Evolutionary conservation across 2,113 vertebrate genomes (phyloP).

Genomic region (Dolichotis patagonum): DNA sequence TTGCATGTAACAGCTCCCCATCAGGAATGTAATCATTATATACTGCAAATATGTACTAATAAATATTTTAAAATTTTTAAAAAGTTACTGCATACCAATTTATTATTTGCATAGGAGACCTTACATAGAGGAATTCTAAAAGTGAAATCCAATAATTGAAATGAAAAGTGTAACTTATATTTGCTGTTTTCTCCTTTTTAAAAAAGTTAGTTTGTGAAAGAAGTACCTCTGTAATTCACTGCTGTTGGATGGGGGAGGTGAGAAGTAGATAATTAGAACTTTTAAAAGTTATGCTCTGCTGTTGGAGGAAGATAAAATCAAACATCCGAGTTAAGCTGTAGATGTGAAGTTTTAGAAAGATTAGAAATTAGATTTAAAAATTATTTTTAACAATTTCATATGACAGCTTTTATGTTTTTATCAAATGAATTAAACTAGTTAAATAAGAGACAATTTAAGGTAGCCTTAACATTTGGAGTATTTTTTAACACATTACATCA

Average conservation of each 20-base stretch:
- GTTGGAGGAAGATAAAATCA: not conserved
- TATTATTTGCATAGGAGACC: slow-evolving; percentile 25
- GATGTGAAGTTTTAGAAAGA: not conserved
- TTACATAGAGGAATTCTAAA: not conserved
- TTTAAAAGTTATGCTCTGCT: not conserved
- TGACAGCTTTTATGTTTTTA: not conserved
- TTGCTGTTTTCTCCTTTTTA: not conserved
- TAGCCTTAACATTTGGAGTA: not conserved
- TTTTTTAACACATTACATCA: not conserved
- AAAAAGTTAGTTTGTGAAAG: slow-evolving; percentile 1
- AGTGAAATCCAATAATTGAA: not conserved
- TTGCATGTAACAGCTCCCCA: not conserved
- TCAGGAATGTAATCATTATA: not conserved
- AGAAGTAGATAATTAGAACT: slow-evolving; percentile 26
- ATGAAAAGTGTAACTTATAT: slow-evolving; percentile 22
- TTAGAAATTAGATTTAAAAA: slow-evolving; percentile 29
- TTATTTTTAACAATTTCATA: not conserved
- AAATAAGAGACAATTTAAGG: not conserved
- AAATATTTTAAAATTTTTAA: not conserved
- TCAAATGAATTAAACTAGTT: slow-evolving; percentile 35
- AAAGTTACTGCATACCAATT: not conserved
- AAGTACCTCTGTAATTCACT: not conserved
- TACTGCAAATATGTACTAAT: not conserved
- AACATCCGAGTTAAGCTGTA: not conserved
- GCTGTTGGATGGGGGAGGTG: not conserved